These are phyloP conservation scores for Rana temporaria DNA, from an alignment of 2,113 vertebrate species.

Conservation along the genomic window DNA sequence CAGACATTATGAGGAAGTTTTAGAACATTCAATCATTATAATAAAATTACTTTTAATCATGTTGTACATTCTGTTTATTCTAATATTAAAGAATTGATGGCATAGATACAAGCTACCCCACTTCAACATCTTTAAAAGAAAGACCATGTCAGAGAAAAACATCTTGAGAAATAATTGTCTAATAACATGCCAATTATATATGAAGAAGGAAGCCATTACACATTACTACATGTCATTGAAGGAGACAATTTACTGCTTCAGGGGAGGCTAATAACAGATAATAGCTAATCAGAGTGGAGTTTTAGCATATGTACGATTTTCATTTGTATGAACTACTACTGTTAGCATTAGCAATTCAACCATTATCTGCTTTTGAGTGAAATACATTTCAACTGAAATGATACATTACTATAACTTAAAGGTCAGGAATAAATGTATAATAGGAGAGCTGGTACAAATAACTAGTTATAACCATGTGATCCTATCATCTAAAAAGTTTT, in stretches of 20 bases:
- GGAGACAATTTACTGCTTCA: constrained; percentile 1
- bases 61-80: too few relatives aligned
- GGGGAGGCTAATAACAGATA: constrained; percentile 34
- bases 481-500: too few relatives aligned
- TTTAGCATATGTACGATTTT: constrained; percentile 1
- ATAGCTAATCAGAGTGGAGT: constrained; percentile 21
- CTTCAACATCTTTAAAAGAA: background rate
- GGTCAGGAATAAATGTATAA: background rate
- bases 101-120: too few relatives aligned
- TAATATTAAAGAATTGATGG: too few relatives aligned
- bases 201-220: constrained; percentile 13
- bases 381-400: background rate
- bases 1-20: too few relatives aligned
- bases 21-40: too few relatives aligned
- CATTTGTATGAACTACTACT: background rate
- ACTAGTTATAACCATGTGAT: too few relatives aligned
- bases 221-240: background rate
- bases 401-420: background rate
- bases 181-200: constrained; percentile 17
- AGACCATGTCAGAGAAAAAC: background rate
- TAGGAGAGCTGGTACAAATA: too few relatives aligned
- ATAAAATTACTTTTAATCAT: too few relatives aligned
- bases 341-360: background rate
- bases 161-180: constrained; percentile 7
- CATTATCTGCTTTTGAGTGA: background rate